These are phyloP conservation scores for Rhizomys pruinosus DNA, from an alignment of 2,113 vertebrate species.

Conservation along the genomic window DNA sequence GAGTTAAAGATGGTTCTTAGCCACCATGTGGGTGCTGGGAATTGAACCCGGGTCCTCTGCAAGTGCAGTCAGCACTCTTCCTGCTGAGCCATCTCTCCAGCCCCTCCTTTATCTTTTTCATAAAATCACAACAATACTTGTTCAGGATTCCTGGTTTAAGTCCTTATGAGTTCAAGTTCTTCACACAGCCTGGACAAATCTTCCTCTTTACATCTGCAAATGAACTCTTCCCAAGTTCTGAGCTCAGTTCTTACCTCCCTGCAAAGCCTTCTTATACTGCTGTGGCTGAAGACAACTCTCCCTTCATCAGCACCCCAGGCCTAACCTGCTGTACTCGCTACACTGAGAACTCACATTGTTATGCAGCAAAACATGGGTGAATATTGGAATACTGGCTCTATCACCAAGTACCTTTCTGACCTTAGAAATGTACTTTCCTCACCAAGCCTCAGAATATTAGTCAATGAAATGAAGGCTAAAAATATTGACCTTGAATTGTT, in stretches of 20 bases:
- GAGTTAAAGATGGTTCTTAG: too few relatives aligned
- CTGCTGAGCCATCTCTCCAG: too few relatives aligned
- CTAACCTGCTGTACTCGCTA: neutral
- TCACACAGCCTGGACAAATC: neutral
- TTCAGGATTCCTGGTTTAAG: neutral
- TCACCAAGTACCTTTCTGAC: neutral
- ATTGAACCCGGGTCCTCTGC: too few relatives aligned
- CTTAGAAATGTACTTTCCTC: neutral
- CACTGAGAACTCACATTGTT: neutral
- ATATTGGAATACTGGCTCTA: neutral
- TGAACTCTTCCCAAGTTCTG: constrained; percentile 17
- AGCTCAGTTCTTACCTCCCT: neutral
- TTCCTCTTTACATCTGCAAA: neutral
- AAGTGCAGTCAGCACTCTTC: too few relatives aligned
- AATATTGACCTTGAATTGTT: neutral
- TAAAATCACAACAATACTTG: neutral
- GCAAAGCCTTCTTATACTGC: neutral
- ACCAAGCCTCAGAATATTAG: neutral
- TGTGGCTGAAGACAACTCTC: neutral
- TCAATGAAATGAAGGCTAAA: neutral
- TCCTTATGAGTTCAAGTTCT: neutral
- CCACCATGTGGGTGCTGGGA: too few relatives aligned
- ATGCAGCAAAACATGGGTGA: neutral
- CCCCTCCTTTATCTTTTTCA: too few relatives aligned
- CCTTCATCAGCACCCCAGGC: neutral